Conservation (phyloP, 92 coral and sea anemone genomes). For the Porites evermanni region DNA sequence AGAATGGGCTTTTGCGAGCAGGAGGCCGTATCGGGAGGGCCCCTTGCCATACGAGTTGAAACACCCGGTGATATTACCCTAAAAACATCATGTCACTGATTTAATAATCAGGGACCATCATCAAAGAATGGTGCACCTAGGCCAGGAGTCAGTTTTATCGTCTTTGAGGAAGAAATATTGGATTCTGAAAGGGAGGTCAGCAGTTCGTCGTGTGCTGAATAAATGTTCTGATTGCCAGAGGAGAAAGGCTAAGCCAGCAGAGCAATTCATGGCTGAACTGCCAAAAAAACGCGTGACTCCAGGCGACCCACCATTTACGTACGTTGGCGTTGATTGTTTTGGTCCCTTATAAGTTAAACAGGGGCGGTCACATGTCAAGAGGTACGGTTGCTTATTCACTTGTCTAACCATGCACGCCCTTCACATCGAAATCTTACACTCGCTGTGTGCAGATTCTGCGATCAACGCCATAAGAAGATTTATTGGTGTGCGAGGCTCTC, state of each 20-base stretch:
- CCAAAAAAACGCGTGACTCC: too few species aligned
- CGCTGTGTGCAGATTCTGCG: conserved; percentile 6
- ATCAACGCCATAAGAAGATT: conserved; percentile 39
- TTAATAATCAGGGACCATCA: conserved; percentile 31
- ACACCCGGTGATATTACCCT: conserved; percentile 64
- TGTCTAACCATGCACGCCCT: conserved; percentile 37
- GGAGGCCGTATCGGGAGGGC: conserved; percentile 58
- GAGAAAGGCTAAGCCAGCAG: too few species aligned
- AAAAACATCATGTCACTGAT: conserved; percentile 61
- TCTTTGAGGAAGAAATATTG: too few species aligned
- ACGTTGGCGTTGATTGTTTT: conserved; percentile 17
- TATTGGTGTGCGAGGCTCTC: conserved; percentile 61
- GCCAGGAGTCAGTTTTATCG: too few species aligned
- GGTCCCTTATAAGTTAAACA: conserved; percentile 44
- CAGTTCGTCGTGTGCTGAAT: too few species aligned
- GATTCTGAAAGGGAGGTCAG: too few species aligned
- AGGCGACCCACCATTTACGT: not conserved
- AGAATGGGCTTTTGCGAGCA: conserved; percentile 45
- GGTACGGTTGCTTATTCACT: conserved; percentile 54
- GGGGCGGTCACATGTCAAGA: conserved; percentile 35
- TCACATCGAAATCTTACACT: conserved; percentile 40
- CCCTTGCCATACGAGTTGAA: conserved; percentile 33
- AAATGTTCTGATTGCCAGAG: too few species aligned
- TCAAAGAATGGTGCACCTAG: conserved; percentile 1
- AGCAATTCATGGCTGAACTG: not conserved